Conservation (phyloP, 2,113 vertebrate genomes). For the Haemorhous mexicanus region DNA sequence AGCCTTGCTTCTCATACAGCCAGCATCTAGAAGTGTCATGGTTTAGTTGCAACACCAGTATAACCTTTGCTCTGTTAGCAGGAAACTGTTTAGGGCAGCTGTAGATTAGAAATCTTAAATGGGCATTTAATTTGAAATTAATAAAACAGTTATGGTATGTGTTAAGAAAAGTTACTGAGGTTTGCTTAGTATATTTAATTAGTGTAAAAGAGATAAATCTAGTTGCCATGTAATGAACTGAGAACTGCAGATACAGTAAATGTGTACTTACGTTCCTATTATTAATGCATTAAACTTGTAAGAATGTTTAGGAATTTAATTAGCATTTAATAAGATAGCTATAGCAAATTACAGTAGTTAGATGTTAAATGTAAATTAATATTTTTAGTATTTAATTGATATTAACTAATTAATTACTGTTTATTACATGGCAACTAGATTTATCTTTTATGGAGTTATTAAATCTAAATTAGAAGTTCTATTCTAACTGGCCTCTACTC, state of each 20-base stretch:
- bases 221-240: conserved; percentile 80
- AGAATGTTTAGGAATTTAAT: conserved; percentile 86
- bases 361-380: conserved; percentile 82
- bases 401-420: conserved; percentile 84
- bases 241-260: conserved; percentile 82
- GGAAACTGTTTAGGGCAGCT: conserved; percentile 70
- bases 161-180: conserved; percentile 82
- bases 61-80: conserved; percentile 62
- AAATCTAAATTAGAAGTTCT: conserved; percentile 79
- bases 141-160: conserved; percentile 81
- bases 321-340: conserved; percentile 85
- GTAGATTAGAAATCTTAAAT: conserved; percentile 77
- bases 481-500: conserved; percentile 68
- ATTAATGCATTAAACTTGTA: conserved; percentile 84
- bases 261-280: conserved; percentile 81
- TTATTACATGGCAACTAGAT: conserved; percentile 78
- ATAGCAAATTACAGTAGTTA: conserved; percentile 79
- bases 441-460: conserved; percentile 80
- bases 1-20: background rate
- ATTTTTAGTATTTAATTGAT: conserved; percentile 85
- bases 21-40: conserved; percentile 15
- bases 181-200: conserved; percentile 85
- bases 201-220: conserved; percentile 82
- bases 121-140: conserved; percentile 82
- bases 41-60: conserved; percentile 48